Evolutionary conservation across 1,140 invertebrate genomes (phyloP), one percentile per base, ranked within the genome.

Genomic region (Pseudomyrmex sp.): DNA sequence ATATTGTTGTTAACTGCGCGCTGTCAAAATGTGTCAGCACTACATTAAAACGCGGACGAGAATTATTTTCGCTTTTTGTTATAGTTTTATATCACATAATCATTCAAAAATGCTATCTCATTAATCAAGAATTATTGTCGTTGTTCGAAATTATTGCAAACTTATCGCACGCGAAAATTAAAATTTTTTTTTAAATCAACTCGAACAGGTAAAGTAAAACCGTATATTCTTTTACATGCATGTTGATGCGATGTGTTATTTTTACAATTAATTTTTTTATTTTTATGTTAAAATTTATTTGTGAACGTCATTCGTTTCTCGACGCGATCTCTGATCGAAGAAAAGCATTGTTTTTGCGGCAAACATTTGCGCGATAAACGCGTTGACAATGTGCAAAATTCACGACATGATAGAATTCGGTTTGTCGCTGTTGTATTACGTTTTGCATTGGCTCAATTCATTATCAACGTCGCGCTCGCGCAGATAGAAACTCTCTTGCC

Each of bases 391-490:
- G 66, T 18, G 76, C 15, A 70, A 79, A 35, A 79, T 79, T 79
- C 76, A 54, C 52, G 26, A 13, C n/a, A 23, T 48, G 48, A 26
- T 79, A 79, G 76, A 79, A 79, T 79, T 70, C 54, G 54, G 13
- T 59, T 59, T 48, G 76, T 10, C 44, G 75, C 15, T 63, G 35
- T 44, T 56, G 50, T 35, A 26, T 26, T 44, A 52, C 63, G 18
- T 79, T 69, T 69, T 35, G 63, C 62, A 59, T 79, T 59, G 63
- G 12, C 48, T 82, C 48, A 46, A 61, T 76, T 87, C 46, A 82
- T 83, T 70, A 48, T 70, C 58, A 66, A 58, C 58, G 62, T 4
- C 63, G 13, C 65, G 76, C 26, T 69, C 20, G 15, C 35, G 7
- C 4, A 35, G 63, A 44, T 44, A 58, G 62, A 2, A 35, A 15